Base-by-base conservation (phyloP, 2,797 vertebrate species). In the Myiotriccus ornatus region DNA sequence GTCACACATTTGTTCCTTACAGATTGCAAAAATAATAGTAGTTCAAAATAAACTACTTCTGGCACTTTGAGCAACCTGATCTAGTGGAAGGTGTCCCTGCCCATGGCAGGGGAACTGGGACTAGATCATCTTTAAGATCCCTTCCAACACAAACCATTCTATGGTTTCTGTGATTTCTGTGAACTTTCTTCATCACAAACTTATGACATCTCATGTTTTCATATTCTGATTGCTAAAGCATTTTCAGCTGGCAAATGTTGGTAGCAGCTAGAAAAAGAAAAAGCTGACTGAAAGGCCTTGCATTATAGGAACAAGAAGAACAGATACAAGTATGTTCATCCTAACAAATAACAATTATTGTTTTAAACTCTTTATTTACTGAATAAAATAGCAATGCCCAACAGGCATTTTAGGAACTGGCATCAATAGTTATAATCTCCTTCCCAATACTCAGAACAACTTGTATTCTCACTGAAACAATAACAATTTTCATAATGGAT, bases 381-480 rank as follows among this genome's bases (percentile, higher is more conserved):
- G 91, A 92, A 88, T 75, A 95, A 95, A 94, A 92, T 55, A 85
- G 55, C 50, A 87, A 80, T 95, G 87, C 90, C 94, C 82, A 91
- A 71, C 41, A 89, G 94, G 73, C 94, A 90, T 91, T 86, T 93
- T 85, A 94, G 43, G 76, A 94, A 78, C 89, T 71, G 63, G 84
- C 73, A 95, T 92, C 95, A 94, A 95, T 96, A 92, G 69, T 44
- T 84, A 73, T 47, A 94, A 89, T 93, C 76, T 90, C 62, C 65
- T 92, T 94, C 76, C 79, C 88, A 84, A 95, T 91, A 49, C 50
- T 73, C 89, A 91, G 87, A 95, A 94, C 93, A 92, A 91, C 91
- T 96, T 94, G 90, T 87, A 97, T 95, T 95, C 96, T 95, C 37
- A 92, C 52, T 95, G 92, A 95, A 95, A 96, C 94, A 97, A 97